These are phyloP conservation scores for Darevskia nairensis DNA, from an alignment of 2,797 vertebrate genomes.

Conservation along the genomic window DNA sequence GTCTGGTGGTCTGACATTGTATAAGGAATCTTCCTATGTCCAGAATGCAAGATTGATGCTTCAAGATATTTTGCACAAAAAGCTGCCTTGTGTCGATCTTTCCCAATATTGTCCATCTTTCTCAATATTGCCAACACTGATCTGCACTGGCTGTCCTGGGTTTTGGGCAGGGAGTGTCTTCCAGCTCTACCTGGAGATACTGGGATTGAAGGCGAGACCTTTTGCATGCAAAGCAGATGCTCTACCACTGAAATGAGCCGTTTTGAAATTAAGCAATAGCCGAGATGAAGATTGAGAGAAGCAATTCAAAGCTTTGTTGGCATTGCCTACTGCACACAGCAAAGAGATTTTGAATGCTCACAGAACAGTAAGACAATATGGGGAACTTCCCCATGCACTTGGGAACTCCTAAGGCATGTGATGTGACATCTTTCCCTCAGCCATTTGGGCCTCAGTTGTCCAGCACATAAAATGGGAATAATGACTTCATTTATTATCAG, in stretches of 20 bases:
- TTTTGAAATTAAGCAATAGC: neutral
- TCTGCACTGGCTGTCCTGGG: too few species aligned
- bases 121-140: too few species aligned
- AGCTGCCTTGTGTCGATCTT: too few species aligned
- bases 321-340: neutral
- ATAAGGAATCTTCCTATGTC: neutral
- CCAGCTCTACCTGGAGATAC: too few species aligned
- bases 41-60: too few species aligned
- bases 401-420: neutral
- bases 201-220: too few species aligned
- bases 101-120: too few species aligned
- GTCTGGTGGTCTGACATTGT: neutral
- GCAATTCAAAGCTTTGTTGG: neutral
- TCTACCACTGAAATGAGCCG: too few species aligned
- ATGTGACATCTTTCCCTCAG: neutral
- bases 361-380: neutral
- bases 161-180: too few species aligned
- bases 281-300: neutral
- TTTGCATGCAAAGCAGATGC: too few species aligned
- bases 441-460: neutral
- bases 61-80: too few species aligned
- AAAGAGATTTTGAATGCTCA: neutral
- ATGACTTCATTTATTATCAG: neutral
- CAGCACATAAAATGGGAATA: neutral
- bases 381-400: neutral